Base-by-base conservation (phyloP, 2,888 invertebrate species). In the Microdon myrmicae region DNA sequence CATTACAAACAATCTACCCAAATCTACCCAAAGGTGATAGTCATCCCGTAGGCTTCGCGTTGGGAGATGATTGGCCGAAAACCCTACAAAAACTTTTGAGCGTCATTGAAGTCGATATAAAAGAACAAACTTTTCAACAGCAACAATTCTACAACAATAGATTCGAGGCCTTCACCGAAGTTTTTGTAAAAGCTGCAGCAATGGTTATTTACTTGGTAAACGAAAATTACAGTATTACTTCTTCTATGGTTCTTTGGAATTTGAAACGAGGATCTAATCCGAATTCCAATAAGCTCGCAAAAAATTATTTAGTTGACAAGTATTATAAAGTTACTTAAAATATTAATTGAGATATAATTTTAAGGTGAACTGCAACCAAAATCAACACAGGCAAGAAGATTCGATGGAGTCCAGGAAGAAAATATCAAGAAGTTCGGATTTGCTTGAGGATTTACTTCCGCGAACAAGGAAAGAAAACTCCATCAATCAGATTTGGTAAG, bases 401-500 rank as follows among this genome's bases (percentile, higher is more conserved):
- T 25, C 37, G 5, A 7, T 8, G 3, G 68, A 59, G 37, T 64
- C 70, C 3, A 54, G 67, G n/a, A 32, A 54, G 3, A 78, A 78
- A 69, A 67, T 76, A 5, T 8, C 55, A 0, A 70, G 54, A 25
- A 43, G 39, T 5, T 10, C 70, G 0, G 75, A 76, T 49, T 59
- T 68, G 47, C 45, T 76, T 16, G 75, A 74, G 13, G 44, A 25
- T 2, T 10, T 78, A 10, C 60, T 78, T 72, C 8, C 69, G 69
- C 3, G 31, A 1, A 44, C 49, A 5, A 12, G 14, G 8, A 60
- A 58, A 3, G 51, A 68, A 4, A 69, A 71, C 7, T 67, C 60
- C 2, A 73, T 74, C 9, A 75, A 73, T 68, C 75, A 72, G 29
- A 70, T 72, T 22, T 76, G 78, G 79, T 74, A 68, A 19, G 56